phyloP scores from a whole-genome alignment of 2,797 vertebrate species.

The Pseudotriccus pelzelni region DNA sequence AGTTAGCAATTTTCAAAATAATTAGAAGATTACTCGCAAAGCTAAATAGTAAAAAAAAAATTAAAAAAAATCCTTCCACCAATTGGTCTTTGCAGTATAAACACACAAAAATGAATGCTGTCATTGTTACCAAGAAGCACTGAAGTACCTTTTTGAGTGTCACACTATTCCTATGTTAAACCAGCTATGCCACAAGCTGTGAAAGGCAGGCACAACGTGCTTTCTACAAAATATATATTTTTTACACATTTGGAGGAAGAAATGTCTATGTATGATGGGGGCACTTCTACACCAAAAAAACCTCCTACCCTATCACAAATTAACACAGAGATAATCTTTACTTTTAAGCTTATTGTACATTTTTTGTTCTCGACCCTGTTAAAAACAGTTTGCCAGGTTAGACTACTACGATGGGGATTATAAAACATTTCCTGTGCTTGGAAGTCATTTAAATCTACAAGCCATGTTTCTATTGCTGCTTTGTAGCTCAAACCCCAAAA shows the following conservation, averaged over 20 bases:
- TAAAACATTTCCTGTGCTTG: slow-evolving; percentile 52
- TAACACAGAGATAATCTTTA: neutral
- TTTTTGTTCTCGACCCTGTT: neutral
- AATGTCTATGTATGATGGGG: neutral
- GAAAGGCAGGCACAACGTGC: neutral
- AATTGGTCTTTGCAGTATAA: neutral
- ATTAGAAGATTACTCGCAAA: slow-evolving; percentile 14
- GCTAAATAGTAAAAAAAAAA: neutral
- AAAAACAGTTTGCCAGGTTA: neutral
- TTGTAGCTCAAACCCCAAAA: slow-evolving; percentile 68
- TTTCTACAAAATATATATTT: neutral
- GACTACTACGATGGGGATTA: slow-evolving; percentile 38
- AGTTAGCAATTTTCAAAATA: neutral
- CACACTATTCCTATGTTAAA: neutral
- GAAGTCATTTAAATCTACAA: slow-evolving; percentile 41
- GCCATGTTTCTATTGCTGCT: slow-evolving; percentile 53
- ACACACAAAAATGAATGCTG: slow-evolving; percentile 12
- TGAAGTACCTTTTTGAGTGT: neutral
- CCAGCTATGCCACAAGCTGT: neutral
- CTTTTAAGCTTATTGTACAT: neutral
- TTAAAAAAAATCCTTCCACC: neutral
- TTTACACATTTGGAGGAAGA: neutral
- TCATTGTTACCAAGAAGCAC: slow-evolving; percentile 1
- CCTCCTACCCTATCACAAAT: neutral
- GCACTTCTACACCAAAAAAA: neutral